These are phyloP conservation scores for Glomeris marginata DNA, from an alignment of 2,888 invertebrate species.

Conservation along the genomic window DNA sequence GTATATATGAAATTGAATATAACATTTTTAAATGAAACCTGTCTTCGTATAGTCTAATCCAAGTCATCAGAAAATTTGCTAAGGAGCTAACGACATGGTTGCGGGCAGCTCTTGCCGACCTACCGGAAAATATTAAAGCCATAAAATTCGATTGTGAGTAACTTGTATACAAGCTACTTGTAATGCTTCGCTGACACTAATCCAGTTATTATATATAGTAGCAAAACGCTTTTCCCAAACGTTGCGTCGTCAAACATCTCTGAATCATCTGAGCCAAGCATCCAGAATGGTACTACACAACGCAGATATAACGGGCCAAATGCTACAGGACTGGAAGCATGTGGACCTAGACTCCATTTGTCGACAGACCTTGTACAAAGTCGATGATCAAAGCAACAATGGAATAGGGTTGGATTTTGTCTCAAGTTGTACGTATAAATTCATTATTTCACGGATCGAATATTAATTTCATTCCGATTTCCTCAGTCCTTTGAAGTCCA, in stretches of 20 bases:
- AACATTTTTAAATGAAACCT: constrained; percentile 2
- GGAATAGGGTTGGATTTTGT: constrained; percentile 26
- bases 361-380: constrained; percentile 31
- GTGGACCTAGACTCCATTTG: constrained; percentile 31
- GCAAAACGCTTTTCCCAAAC: constrained; percentile 31
- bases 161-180: neutral
- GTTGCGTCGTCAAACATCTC: constrained; percentile 32
- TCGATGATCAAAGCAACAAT: constrained; percentile 25
- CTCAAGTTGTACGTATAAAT: constrained; percentile 23
- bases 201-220: constrained; percentile 23
- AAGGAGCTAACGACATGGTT: constrained; percentile 33
- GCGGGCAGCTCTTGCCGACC: constrained; percentile 27
- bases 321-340: constrained; percentile 33
- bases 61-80: constrained; percentile 33
- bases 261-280: constrained; percentile 35
- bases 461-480: too few relatives aligned
- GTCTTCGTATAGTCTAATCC: constrained; percentile 30
- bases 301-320: constrained; percentile 31
- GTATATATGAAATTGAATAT: neutral
- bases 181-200: neutral
- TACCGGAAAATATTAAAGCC: constrained; percentile 29
- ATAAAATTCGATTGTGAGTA: constrained; percentile 34
- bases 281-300: constrained; percentile 32
- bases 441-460: neutral
- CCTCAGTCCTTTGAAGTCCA: too few relatives aligned